Evolutionary conservation across 1,140 invertebrate genomes (phyloP), one percentile per base, ranked within the genome.

Genomic region (Drosophila biarmipes): DNA sequence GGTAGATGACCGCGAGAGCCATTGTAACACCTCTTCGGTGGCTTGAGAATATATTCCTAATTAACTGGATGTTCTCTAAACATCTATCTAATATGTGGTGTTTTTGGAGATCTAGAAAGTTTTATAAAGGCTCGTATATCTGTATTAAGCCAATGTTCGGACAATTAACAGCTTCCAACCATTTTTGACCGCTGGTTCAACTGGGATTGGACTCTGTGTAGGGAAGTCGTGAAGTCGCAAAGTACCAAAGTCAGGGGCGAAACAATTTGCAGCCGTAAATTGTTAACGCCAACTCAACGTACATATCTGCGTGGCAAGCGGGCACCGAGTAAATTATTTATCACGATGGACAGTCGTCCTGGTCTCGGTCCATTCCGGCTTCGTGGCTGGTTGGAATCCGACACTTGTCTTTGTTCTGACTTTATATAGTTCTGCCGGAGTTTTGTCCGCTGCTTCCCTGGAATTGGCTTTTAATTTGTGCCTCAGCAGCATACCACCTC

Each of bases 261-360:
- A 62, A 49, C 49, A 69, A 73, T 68, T 68, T 73, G 55, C 49
- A 69, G 48, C 51, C 55, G 71, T 73, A 69, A 69, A 69, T 73
- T 73, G 66, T 73, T 69, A 54, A 73, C 66, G 64, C 64, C 71
- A 73, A 68, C 71, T 64, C 51, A 54, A 51, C 51, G 51, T 52
- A 38, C 29, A 52, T 43, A 52, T 58, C 58, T 66, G 59, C 42
- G 34, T 40, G 45, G 54, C 61, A 76, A 68, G 73, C 74, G 63
- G 55, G 67, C 55, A 53, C 69, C 66, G 35, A 81, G 62, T 82
- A 76, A 82, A 82, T 82, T 82, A 82, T 82, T 81, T 76, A 76
- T 59, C 72, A 67, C 62, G 51, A 68, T 67, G 72, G 35, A 53
- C 72, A 75, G 17, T 31, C 37, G 34, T 63, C 38, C 27, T 14